These are phyloP conservation scores for Nephrocerus scutellatus DNA, from an alignment of 2,888 invertebrate genomes.

Conservation along the genomic window DNA sequence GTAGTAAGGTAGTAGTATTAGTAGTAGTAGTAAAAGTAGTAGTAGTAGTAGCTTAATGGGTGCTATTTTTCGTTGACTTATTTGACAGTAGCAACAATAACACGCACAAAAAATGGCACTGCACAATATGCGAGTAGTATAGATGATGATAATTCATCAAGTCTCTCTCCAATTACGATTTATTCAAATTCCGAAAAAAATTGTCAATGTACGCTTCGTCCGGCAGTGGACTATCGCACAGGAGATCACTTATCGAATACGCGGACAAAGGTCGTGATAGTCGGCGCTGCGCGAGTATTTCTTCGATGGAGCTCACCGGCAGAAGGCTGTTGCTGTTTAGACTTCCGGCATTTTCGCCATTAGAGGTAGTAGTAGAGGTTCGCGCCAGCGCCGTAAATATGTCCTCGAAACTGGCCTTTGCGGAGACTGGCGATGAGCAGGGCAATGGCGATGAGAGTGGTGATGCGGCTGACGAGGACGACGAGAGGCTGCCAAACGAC, in stretches of 20 bases:
- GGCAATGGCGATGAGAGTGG: slow-evolving; percentile 37
- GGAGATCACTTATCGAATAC: slow-evolving; percentile 46
- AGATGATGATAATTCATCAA: too few species aligned
- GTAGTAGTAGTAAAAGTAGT: too few species aligned
- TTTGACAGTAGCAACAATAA: too few species aligned
- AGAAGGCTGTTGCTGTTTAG: slow-evolving; percentile 28
- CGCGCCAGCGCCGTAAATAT: slow-evolving; percentile 42
- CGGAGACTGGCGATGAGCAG: slow-evolving; percentile 31
- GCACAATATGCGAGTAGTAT: too few species aligned
- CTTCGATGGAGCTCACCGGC: slow-evolving; percentile 44
- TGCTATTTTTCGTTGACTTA: too few species aligned
- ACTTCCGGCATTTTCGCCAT: slow-evolving; percentile 19
- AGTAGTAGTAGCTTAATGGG: too few species aligned
- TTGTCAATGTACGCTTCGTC: slow-evolving; percentile 20
- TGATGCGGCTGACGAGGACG: slow-evolving; percentile 22
- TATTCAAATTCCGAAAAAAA: slow-evolving; percentile 18
- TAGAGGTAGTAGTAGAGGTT: slow-evolving; percentile 31
- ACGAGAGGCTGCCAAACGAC: slow-evolving; percentile 13
- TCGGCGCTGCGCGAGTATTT: slow-evolving; percentile 42
- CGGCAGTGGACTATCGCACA: slow-evolving; percentile 36
- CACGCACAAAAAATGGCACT: slow-evolving; percentile 15
- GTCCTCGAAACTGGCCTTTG: slow-evolving; percentile 40
- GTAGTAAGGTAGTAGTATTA: too few species aligned
- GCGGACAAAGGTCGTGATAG: slow-evolving; percentile 44
- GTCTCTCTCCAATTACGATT: too few species aligned